Conservation (phyloP, 1,140 invertebrate species). For the Temnothorax nylanderi region DNA sequence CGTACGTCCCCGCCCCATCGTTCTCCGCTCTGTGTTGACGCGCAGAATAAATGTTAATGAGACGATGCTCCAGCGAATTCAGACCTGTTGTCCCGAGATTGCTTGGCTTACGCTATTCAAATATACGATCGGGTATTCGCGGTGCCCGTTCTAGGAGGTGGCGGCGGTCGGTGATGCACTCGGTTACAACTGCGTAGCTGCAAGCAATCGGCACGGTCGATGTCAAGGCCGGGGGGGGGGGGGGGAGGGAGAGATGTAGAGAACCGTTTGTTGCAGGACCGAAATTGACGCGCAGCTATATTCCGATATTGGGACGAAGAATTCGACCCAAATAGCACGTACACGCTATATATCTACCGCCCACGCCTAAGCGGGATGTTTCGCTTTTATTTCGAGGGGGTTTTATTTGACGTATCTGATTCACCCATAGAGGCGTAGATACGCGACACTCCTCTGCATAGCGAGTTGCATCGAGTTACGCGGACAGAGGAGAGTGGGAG, state of each 20-base stretch:
- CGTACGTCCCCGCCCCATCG: too few species aligned
- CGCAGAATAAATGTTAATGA: not conserved
- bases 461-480: not conserved
- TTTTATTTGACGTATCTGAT: not conserved
- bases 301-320: constrained; percentile 1
- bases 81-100: too few species aligned
- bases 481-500: too few species aligned
- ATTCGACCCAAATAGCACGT: not conserved
- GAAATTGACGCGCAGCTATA: constrained; percentile 30
- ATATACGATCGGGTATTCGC: not conserved
- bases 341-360: not conserved
- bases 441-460: not conserved
- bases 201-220: constrained; percentile 15
- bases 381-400: not conserved
- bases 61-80: not conserved
- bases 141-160: not conserved
- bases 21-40: too few species aligned
- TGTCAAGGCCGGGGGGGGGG: constrained; percentile 61
- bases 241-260: constrained; percentile 1
- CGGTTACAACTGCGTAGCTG: constrained; percentile 54
- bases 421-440: too few species aligned
- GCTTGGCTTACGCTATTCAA: not conserved
- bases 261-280: constrained; percentile 51
- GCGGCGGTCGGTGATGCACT: constrained; percentile 31
- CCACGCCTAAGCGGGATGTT: not conserved